Evolutionary conservation across 2,888 invertebrate species (phyloP).

Genomic region (Orchestes rusci): DNA sequence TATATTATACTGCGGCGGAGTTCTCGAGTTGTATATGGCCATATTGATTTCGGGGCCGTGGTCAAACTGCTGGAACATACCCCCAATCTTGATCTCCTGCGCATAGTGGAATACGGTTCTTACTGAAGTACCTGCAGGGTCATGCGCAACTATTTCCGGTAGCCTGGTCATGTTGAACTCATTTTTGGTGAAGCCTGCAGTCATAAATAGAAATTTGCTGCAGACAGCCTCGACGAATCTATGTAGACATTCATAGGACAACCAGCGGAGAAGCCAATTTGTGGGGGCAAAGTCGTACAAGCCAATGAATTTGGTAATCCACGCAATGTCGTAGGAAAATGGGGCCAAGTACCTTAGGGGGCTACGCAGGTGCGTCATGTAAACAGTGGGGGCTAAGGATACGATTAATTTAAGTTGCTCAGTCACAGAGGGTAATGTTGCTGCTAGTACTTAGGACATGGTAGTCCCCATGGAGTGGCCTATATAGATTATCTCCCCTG

Average conservation of each 20-base stretch:
- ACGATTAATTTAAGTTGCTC: too few species aligned
- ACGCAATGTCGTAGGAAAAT: slow-evolving; percentile 54
- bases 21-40: slow-evolving; percentile 49
- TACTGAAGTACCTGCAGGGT: slow-evolving; percentile 66
- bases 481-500: too few species aligned
- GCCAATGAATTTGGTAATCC: slow-evolving; percentile 58
- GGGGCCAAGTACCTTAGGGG: slow-evolving; percentile 63
- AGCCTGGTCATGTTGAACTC: slow-evolving; percentile 58
- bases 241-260: slow-evolving; percentile 58
- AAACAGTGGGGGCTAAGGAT: too few species aligned
- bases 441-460: slow-evolving; percentile 63
- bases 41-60: slow-evolving; percentile 56
- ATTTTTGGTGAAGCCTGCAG: slow-evolving; percentile 54
- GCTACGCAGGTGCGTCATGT: slow-evolving; percentile 57
- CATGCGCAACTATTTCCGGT: slow-evolving; percentile 60
- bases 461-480: slow-evolving; percentile 92
- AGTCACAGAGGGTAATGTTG: slow-evolving; percentile 59
- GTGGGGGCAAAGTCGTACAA: slow-evolving; percentile 67
- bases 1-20: too few species aligned
- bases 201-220: slow-evolving; percentile 65
- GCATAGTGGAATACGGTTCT: slow-evolving; percentile 65
- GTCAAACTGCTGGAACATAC: slow-evolving; percentile 61
- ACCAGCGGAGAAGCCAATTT: slow-evolving; percentile 50
- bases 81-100: too few species aligned
- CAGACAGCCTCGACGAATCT: slow-evolving; percentile 57